Evolutionary conservation across 2,888 invertebrate species (phyloP).

Genomic region (Synergus itoensis): DNA sequence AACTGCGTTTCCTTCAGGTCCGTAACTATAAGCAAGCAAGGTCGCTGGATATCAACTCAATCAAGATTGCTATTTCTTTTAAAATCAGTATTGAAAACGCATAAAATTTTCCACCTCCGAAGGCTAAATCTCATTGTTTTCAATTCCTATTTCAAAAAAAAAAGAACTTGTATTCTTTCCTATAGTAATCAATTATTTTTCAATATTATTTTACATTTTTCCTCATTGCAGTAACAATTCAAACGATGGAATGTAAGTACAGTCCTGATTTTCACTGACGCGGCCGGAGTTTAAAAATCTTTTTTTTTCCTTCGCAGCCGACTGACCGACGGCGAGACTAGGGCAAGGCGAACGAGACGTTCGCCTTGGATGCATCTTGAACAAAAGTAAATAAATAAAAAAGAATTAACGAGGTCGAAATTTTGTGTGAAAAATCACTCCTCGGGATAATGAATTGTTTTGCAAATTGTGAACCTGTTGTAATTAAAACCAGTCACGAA

Average conservation of each 20-base stretch:
- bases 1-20: conserved; percentile 36
- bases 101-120: background rate
- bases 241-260: conserved; percentile 16
- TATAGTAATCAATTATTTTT: background rate
- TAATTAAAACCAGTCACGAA: background rate
- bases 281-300: conserved; percentile 45
- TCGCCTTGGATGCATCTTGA: conserved; percentile 59
- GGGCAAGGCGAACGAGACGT: conserved; percentile 60
- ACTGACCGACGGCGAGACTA: conserved; percentile 55
- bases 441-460: conserved; percentile 5
- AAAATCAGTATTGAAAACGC: background rate
- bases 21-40: conserved; percentile 20
- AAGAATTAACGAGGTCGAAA: conserved; percentile 55
- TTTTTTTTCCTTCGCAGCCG: conserved; percentile 47
- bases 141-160: background rate
- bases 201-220: background rate
- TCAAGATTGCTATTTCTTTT: conserved; percentile 17
- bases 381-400: conserved; percentile 46
- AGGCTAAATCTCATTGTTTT: background rate
- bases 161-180: too few relatives aligned
- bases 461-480: background rate
- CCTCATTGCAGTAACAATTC: background rate
- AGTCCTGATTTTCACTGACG: conserved; percentile 24
- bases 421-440: conserved; percentile 40
- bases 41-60: conserved; percentile 32